phyloP scores from a whole-genome alignment of 1,140 invertebrate species.

The Trinorchestia longiramus region DNA sequence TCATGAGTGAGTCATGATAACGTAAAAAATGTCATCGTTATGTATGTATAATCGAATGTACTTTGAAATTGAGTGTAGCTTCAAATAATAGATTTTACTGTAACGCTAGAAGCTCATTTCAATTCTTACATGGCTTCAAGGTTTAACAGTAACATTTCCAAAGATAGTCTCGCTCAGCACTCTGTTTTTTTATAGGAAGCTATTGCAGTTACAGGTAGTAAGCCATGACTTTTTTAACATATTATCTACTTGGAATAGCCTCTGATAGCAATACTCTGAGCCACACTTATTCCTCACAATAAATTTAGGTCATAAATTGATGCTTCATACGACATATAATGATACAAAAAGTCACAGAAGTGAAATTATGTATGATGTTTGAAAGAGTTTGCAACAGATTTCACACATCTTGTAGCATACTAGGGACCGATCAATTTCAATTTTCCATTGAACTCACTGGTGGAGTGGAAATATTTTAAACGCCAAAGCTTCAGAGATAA shows the following conservation, averaged over 20 bases:
- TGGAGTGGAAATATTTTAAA: no score
- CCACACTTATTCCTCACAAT: background rate
- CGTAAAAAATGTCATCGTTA: no score
- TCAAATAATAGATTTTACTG: background rate
- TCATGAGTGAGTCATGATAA: no score
- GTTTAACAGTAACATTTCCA: no score
- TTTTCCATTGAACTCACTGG: no score
- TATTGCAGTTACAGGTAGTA: background rate
- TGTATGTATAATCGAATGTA: no score
- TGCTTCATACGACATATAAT: background rate
- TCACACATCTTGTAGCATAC: no score
- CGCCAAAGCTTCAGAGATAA: no score
- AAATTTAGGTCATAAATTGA: background rate
- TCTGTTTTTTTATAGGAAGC: background rate
- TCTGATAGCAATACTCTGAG: background rate
- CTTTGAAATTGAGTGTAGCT: no score
- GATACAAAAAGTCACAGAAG: background rate
- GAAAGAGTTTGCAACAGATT: no score
- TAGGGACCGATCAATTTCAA: no score
- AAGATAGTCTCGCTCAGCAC: background rate
- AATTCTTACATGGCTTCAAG: background rate
- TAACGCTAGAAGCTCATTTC: background rate
- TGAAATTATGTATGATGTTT: no score
- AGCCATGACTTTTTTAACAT: background rate
- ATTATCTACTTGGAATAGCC: background rate